Conservation (phyloP, 2,797 vertebrate species). For the Geotria australis region DNA sequence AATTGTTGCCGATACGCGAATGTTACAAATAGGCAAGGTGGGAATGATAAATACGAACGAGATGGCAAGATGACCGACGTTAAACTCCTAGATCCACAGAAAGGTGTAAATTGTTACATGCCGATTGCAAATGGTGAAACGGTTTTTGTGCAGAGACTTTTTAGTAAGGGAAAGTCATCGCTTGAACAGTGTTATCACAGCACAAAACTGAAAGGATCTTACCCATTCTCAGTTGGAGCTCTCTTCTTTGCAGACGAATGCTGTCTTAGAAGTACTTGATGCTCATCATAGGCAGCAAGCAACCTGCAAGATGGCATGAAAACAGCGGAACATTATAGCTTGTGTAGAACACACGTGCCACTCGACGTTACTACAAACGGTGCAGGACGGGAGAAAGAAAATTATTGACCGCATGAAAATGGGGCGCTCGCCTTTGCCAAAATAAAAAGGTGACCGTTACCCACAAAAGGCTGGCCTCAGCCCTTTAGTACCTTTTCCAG, state of each 20-base stretch:
- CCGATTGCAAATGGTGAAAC: too few relatives aligned
- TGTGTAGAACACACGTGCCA: background rate
- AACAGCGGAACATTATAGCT: background rate
- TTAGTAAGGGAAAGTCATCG: too few relatives aligned
- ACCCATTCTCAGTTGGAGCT: conserved; percentile 58
- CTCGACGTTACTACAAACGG: background rate
- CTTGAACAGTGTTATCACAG: too few relatives aligned
- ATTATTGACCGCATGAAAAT: too few relatives aligned
- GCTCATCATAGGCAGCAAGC: conserved; percentile 48
- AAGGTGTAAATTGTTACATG: too few relatives aligned
- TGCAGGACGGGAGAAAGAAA: background rate
- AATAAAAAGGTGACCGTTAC: background rate
- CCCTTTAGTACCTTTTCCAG: background rate
- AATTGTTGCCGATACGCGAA: too few relatives aligned
- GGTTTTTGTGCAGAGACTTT: too few relatives aligned
- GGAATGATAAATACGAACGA: too few relatives aligned
- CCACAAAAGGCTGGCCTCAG: background rate
- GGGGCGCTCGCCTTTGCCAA: background rate
- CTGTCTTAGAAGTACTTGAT: conserved; percentile 54
- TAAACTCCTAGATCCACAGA: too few relatives aligned
- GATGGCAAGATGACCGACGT: too few relatives aligned
- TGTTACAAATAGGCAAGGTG: too few relatives aligned
- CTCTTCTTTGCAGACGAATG: conserved; percentile 39
- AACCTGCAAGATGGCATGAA: conserved; percentile 17
- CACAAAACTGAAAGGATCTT: conserved; percentile 5